Evolutionary conservation across 2,888 invertebrate species (phyloP).

Genomic region (Linyphia triangularis): DNA sequence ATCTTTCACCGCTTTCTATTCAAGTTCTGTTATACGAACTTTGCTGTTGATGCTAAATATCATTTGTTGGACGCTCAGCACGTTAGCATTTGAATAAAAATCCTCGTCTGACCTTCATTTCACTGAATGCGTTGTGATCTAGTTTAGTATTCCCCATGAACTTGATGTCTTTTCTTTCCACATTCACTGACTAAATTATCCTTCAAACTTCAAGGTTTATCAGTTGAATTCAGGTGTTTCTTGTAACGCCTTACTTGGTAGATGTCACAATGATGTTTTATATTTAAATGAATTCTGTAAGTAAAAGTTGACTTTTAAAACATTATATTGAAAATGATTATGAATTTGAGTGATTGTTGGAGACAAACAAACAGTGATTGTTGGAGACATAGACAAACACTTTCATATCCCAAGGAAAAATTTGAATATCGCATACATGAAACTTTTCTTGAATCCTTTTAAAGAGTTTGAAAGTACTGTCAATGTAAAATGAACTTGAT

Average conservation of each 20-base stretch:
- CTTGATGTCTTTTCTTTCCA: neutral
- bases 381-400: neutral
- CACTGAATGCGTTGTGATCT: neutral
- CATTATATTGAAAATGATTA: neutral
- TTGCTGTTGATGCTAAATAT: too few relatives aligned
- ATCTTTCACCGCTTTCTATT: too few relatives aligned
- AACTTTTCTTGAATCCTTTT: too few relatives aligned
- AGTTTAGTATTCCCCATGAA: neutral
- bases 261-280: neutral
- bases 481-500: too few relatives aligned
- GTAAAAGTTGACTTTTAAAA: neutral
- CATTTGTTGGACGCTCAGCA: too few relatives aligned
- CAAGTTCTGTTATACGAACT: too few relatives aligned
- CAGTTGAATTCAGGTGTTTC: neutral
- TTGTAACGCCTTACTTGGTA: neutral
- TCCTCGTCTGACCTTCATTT: neutral
- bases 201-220: neutral
- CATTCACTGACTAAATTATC: neutral
- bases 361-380: neutral
- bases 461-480: too few relatives aligned
- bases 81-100: too few relatives aligned
- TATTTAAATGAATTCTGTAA: neutral
- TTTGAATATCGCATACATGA: too few relatives aligned
- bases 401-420: neutral
- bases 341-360: neutral